Base-by-base conservation (phyloP, 2,888 invertebrate species). In the Cephalotes varians region DNA sequence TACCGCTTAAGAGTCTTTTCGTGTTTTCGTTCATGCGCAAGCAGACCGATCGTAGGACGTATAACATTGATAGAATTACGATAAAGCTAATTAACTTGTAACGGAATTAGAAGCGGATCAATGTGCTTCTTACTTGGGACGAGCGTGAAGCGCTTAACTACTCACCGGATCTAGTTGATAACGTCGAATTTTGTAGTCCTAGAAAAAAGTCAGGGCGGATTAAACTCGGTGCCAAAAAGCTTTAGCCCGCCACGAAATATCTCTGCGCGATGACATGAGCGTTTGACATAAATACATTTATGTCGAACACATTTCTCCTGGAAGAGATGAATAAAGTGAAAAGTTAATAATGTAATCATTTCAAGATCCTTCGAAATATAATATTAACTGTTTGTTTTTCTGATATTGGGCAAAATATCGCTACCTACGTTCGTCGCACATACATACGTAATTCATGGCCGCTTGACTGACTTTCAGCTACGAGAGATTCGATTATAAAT, bases 91-190 rank as follows among this genome's bases (percentile, higher is more conserved):
- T 76, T 71, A 77, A 54, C 40, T 1, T 40, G 25, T 56, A 71
- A 67, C 18, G 21, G 28, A 62, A 49, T 60, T 69, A 85, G 73
- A 56, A 18, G 73, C 69, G 37, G 71, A 44, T 85, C 72, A 28
- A 10, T 54, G 76, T 72, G 74, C 73, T 81, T 71, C 67, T 81
- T 51, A 72, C 67, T 72, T 81, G 54, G 15, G 34, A 71, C 25
- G 10, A 44, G 28, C 37, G 31, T 60, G 12, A 56, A 25, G 34
- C 34, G 77, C 72, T 79, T 47, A 37, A 58, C 44, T 34, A 72
- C n/a, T 18, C 34, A 51, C 47, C 28, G 79, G 7, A 56, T 74
- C 6, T 34, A 47, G 21, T 25, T 25, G 44, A 76, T 51, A 77
- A 56, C 18, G 31, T 56, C 72, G 56, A 71, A 72, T 44, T 72